phyloP scores from a whole-genome alignment of 2,113 vertebrate genomes.

The Lepus europaeus region DNA sequence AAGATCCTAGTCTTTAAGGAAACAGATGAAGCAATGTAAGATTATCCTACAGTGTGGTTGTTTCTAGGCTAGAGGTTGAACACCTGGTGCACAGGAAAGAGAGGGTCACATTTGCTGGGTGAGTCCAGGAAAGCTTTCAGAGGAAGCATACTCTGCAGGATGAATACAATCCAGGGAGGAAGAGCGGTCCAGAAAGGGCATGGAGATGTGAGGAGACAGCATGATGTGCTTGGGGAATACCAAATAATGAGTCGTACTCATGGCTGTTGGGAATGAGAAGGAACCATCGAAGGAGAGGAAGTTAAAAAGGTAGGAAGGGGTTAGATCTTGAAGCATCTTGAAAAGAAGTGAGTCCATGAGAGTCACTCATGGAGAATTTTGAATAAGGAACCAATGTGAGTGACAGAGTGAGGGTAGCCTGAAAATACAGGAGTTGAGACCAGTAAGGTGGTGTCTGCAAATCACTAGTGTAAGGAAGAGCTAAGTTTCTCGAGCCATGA shows the following conservation, averaged over 20 bases:
- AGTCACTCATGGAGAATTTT: neutral
- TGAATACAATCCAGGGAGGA: neutral
- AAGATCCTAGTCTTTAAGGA: neutral
- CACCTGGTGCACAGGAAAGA: neutral
- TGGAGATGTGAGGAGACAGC: neutral
- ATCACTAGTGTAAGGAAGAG: neutral
- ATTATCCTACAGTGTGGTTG: neutral
- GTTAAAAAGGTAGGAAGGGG: neutral
- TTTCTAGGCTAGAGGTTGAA: neutral
- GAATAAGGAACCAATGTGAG: neutral
- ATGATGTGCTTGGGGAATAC: neutral
- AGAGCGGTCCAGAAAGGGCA: neutral
- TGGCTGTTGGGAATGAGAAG: neutral
- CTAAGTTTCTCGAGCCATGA: rapidly evolving
- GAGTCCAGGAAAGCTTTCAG: neutral
- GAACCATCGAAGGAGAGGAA: neutral
- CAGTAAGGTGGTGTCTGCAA: neutral
- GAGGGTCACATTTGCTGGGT: neutral
- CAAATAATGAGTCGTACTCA: neutral
- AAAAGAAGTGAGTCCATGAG: neutral
- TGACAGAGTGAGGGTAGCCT: neutral
- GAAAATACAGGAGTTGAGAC: neutral
- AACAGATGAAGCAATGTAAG: neutral
- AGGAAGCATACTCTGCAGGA: neutral
- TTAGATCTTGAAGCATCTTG: neutral